Base-by-base conservation (phyloP, 2,888 invertebrate genomes). In the Ichneumoninae sp. region DNA sequence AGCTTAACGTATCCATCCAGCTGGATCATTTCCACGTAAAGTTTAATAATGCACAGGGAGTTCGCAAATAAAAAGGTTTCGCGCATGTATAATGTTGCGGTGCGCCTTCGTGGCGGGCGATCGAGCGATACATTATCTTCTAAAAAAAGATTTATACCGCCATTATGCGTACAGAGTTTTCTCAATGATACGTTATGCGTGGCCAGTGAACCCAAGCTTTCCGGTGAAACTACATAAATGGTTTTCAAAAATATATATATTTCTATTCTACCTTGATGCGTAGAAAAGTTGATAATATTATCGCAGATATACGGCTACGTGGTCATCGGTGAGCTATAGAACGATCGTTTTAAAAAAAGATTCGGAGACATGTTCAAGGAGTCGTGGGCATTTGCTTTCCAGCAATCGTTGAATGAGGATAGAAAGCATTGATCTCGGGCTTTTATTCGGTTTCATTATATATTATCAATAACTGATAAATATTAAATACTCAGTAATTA, bases 1-100 rank as follows among this genome's bases (percentile, higher is more conserved):
- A 74, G 50, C n/a, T 50, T 79, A n/a, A 83, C 75, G 74, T 83
- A 83, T 79, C 74, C 78, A 83, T 78, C 47, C 22, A 0, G 6
- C 36, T 4, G 60, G 40, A 30, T 40, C 33, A 40, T 66, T 22
- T 7, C 36, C 57, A 60, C 52, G 44, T 68, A 7, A 79, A 83
- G 50, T 74, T 83, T 65, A 50, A 54, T 36, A 33, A 69, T 60
- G 69, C 33, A 36, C 50, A 33, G 26, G 2, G 33, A 69, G 74
- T 77, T 78, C 47, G 33, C 36, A 50, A 19, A 30, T 36, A 47
- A 70, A 47, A 66, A 82, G 13, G 26, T 57, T 19, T n/a, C 4
- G 30, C 10, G n/a, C 36, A 36, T 47, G 52, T 69, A 52, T n/a
- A 7, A 65, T 30, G 1, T 33, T 26, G 16, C 57, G 26, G 40